A percentile compares a stretch with the other conserved stretches of the same genome.
Evolutionary conservation across 2,113 vertebrate species (phyloP).

Genomic region (Noturus placidus): DNA sequence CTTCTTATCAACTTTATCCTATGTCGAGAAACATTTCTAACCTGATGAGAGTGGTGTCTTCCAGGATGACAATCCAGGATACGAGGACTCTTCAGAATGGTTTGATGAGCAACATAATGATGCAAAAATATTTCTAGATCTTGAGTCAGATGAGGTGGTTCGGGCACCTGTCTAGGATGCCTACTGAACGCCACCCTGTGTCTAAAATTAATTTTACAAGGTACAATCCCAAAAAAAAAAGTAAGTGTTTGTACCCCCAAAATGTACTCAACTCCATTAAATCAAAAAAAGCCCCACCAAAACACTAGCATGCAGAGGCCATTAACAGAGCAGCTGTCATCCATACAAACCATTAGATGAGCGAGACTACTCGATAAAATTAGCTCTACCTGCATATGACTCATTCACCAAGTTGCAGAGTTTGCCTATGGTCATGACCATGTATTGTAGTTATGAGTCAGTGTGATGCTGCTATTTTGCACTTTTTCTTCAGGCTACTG

Average conservation of each 20-base stretch:
- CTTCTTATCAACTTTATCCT: background rate
- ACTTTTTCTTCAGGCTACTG: background rate
- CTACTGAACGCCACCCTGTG: too few species aligned
- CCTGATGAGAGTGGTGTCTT: background rate
- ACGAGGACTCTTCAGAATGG: too few species aligned
- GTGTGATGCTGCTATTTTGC: background rate
- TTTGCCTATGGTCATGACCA: background rate
- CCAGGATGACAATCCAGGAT: too few species aligned
- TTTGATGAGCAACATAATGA: background rate
- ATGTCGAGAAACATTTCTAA: background rate
- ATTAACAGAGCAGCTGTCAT: background rate
- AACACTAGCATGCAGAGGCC: background rate
- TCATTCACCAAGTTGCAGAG: background rate
- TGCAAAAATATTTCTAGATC: background rate
- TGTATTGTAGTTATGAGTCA: background rate
- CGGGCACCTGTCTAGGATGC: too few species aligned
- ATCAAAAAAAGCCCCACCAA: background rate
- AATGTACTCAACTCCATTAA: background rate
- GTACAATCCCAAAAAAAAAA: too few species aligned
- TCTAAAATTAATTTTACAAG: background rate
- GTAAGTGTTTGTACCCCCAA: background rate
- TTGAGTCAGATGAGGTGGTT: too few species aligned
- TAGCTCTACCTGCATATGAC: background rate
- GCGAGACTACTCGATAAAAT: background rate
- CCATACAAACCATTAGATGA: background rate